phyloP scores from a whole-genome alignment of 1,140 invertebrate species.

The Anastrepha ludens region DNA sequence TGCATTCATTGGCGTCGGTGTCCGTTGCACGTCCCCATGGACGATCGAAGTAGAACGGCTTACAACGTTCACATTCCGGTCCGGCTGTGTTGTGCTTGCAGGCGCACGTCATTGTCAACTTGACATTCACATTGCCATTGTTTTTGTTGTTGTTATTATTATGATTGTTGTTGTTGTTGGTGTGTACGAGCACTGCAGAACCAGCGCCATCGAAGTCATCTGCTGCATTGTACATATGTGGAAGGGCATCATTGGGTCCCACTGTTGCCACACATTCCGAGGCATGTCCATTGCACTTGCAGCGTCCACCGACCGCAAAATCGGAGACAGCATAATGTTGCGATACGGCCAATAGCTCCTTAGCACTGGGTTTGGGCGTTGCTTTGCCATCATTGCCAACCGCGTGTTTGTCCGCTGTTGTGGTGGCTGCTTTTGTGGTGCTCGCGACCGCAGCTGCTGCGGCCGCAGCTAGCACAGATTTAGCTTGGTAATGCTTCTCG shows the following conservation, averaged over 20 bases:
- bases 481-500: constrained; percentile 68
- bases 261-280: constrained; percentile 84
- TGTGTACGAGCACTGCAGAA: constrained; percentile 73
- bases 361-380: constrained; percentile 62
- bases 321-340: constrained; percentile 94
- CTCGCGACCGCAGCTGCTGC: constrained; percentile 69
- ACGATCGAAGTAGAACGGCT: constrained; percentile 98
- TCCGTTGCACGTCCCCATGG: constrained; percentile 98
- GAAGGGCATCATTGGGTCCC: constrained; percentile 73
- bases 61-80: constrained; percentile 98
- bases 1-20: constrained; percentile 97
- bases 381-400: constrained; percentile 43
- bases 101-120: constrained; percentile 86
- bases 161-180: constrained; percentile 11
- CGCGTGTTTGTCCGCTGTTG: constrained; percentile 22
- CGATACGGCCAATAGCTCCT: constrained; percentile 74
- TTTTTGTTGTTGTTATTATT: constrained; percentile 6
- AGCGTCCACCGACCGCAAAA: constrained; percentile 97
- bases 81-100: constrained; percentile 99
- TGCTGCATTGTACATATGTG: constrained; percentile 60
- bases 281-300: constrained; percentile 99
- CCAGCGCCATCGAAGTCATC: constrained; percentile 78
- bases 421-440: constrained; percentile 4
- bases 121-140: constrained; percentile 61
- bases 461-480: constrained; percentile 59